Evolutionary conservation across 92 coral and sea anemone species (phyloP).

Genomic region (Blastomussa wellsi): DNA sequence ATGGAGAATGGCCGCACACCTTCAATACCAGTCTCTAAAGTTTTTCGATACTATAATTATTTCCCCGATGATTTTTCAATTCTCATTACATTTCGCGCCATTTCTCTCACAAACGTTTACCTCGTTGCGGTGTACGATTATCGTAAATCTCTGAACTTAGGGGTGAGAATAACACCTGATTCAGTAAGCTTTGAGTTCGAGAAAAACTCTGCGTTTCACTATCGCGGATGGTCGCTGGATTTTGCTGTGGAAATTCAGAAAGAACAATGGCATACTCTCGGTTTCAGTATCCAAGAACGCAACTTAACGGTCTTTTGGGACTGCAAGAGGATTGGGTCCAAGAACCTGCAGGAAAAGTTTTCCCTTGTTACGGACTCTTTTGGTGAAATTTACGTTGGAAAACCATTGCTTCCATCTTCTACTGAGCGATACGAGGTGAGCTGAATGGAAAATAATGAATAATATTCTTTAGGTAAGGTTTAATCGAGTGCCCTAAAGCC

Average conservation of each 20-base stretch:
- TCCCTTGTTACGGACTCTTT: constrained; percentile 62
- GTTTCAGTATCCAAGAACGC: constrained; percentile 74
- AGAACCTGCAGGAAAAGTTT: constrained; percentile 49
- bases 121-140: constrained; percentile 66
- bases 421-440: constrained; percentile 51
- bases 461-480: too few relatives aligned
- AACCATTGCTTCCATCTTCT: constrained; percentile 50
- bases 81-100: constrained; percentile 60
- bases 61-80: constrained; percentile 78
- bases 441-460: background rate
- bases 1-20: constrained; percentile 50
- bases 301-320: constrained; percentile 78
- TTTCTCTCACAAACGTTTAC: constrained; percentile 57
- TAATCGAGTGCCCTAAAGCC: too few relatives aligned
- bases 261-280: constrained; percentile 81
- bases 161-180: constrained; percentile 62
- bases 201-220: constrained; percentile 29
- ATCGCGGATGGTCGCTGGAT: constrained; percentile 48
- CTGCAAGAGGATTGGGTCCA: constrained; percentile 78
- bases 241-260: constrained; percentile 71
- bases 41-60: constrained; percentile 62
- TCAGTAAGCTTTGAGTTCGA: constrained; percentile 64
- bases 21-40: constrained; percentile 60
- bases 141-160: constrained; percentile 56
- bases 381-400: constrained; percentile 65